Conservation (phyloP, 2,113 vertebrate species). For the Butorides virescens region DNA sequence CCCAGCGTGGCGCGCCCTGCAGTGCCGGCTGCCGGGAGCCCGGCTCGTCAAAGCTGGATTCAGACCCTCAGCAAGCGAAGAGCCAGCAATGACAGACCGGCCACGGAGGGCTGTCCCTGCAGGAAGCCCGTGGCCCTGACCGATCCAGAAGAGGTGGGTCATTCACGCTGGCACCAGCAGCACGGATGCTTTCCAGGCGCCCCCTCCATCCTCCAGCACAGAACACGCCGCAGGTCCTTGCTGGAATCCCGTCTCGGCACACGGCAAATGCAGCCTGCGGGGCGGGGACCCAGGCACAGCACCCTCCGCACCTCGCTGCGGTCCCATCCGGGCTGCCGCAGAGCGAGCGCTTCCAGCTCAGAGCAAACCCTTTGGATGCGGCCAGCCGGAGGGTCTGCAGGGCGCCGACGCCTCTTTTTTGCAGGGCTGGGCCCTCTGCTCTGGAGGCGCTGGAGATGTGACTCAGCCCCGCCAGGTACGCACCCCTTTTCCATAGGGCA, state of each 20-base stretch:
- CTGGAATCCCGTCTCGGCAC: background rate
- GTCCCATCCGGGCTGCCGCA: background rate
- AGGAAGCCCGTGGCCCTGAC: background rate
- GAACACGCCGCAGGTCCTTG: background rate
- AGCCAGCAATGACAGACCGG: background rate
- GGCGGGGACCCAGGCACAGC: background rate
- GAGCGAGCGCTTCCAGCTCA: background rate
- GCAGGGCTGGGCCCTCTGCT: background rate
- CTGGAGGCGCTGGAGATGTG: background rate
- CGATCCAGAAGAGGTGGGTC: background rate
- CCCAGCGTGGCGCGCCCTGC: background rate
- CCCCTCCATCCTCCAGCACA: background rate
- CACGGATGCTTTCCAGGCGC: background rate
- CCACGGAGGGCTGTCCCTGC: background rate
- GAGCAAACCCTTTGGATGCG: background rate
- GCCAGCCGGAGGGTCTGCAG: background rate
- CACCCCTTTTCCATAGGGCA: background rate
- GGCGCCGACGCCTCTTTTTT: fast-evolving
- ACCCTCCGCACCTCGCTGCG: background rate
- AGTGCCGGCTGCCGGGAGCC: background rate
- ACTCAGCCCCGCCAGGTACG: background rate
- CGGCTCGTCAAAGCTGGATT: background rate
- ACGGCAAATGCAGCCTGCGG: fast-evolving
- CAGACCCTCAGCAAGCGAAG: background rate
- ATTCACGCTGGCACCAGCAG: background rate